Evolutionary conservation across 2,797 vertebrate genomes (phyloP).

Genomic region (Champsocephalus gunnari): DNA sequence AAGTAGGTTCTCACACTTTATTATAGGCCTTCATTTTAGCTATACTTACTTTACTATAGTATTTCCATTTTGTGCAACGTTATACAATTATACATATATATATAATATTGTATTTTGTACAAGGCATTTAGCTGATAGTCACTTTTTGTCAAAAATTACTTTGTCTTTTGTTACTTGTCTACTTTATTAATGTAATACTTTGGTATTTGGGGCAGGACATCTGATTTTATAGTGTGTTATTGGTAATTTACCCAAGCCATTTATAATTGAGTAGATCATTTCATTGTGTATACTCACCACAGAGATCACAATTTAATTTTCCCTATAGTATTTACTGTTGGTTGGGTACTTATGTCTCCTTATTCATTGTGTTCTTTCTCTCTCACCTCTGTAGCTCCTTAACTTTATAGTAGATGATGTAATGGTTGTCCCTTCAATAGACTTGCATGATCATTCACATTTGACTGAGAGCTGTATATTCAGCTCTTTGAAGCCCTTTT

Average conservation of each 20-base stretch:
- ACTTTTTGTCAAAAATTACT: neutral
- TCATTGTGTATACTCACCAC: neutral
- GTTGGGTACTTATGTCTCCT: neutral
- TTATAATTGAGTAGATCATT: neutral
- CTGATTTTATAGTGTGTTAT: neutral
- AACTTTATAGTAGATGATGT: slow-evolving; percentile 5
- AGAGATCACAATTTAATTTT: neutral
- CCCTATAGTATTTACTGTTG: neutral
- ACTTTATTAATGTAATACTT: neutral
- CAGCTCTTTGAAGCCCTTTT: slow-evolving; percentile 43
- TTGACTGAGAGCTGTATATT: slow-evolving; percentile 16
- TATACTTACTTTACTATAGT: neutral
- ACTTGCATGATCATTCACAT: slow-evolving; percentile 3
- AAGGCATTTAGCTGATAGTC: neutral
- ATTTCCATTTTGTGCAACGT: neutral
- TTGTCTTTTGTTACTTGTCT: neutral
- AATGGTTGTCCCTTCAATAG: neutral
- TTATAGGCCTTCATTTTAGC: neutral
- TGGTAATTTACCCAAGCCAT: neutral
- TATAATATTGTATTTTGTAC: neutral
- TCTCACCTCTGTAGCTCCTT: neutral
- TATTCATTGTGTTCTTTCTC: neutral
- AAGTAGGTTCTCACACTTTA: neutral
- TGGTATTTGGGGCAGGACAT: neutral
- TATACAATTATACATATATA: neutral